These are phyloP conservation scores for Acleris laterana DNA, from an alignment of 2,888 invertebrate genomes.

Conservation along the genomic window DNA sequence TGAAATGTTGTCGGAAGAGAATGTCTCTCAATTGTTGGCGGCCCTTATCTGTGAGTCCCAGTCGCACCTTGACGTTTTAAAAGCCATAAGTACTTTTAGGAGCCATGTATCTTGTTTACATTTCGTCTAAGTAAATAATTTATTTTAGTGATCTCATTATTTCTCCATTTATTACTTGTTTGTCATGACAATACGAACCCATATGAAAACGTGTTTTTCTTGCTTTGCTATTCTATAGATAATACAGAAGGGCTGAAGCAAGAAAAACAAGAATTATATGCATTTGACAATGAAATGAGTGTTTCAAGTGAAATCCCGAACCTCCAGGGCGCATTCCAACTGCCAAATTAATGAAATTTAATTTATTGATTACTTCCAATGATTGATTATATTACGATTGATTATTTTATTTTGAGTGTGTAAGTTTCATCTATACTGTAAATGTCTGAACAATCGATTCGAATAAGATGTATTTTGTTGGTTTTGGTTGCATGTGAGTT, in stretches of 20 bases:
- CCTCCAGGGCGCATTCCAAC: slow-evolving; percentile 6
- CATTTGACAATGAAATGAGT: slow-evolving; percentile 14
- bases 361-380: slow-evolving; percentile 4
- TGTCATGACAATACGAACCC: slow-evolving; percentile 45
- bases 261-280: slow-evolving; percentile 6
- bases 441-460: slow-evolving; percentile 23
- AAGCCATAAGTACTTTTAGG: slow-evolving; percentile 60
- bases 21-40: not conserved
- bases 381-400: slow-evolving; percentile 15
- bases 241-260: slow-evolving; percentile 26
- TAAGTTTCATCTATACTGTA: slow-evolving; percentile 12
- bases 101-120: slow-evolving; percentile 72
- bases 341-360: slow-evolving; percentile 8
- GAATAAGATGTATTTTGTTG: slow-evolving; percentile 21
- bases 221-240: slow-evolving; percentile 31
- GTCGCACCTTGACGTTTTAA: slow-evolving; percentile 56
- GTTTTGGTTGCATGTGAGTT: slow-evolving; percentile 40
- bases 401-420: slow-evolving; percentile 17
- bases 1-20: slow-evolving; percentile 12
- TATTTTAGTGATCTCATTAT: slow-evolving; percentile 72
- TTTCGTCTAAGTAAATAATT: slow-evolving; percentile 67
- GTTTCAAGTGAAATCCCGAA: slow-evolving; percentile 12
- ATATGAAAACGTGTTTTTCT: slow-evolving; percentile 7
- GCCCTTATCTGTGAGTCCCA: slow-evolving; percentile 45
- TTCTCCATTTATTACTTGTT: slow-evolving; percentile 66